Base-by-base conservation (phyloP, 2,797 vertebrate species). In the Chaenodraco wilsoni region DNA sequence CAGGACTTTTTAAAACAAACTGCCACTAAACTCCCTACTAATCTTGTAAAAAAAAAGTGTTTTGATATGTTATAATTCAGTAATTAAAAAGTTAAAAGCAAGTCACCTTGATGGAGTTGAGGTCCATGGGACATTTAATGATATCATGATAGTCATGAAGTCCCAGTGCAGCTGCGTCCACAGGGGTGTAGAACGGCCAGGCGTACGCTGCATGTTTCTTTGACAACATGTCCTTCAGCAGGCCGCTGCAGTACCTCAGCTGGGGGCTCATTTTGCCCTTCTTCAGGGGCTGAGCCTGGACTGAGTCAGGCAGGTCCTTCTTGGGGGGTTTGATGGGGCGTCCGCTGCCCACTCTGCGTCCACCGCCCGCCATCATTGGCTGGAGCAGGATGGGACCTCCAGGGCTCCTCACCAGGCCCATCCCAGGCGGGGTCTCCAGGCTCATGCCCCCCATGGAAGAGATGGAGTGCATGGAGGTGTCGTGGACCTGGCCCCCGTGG, bases 51-150 rank as follows among this genome's bases (percentile, higher is more conserved):
- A 37, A 37, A 37, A 37, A 27, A 23, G 27, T 37, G 33, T 37
- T 37, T 37, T 37, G 6, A 37, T 37, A 37, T 37, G 33, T 37
- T 37, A 9, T 7, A 37, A 37, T 37, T 37, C 33, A 37, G 33
- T 37, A 9, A 37, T 37, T 37, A 9, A 37, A 37, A 37, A 37
- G 33, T 37, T 12, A 5, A 11, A 23, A 41, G 16, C 46, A 14
- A 2, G 16, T 89, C 74, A 97, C 96, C 92, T 97, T 97, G 87
- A 97, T 96, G 57, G 95, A 96, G 93, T 95, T 96, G 86, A 97
- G 96, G 87, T 98, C 97, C 97, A 99, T 98, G 68, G 97, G 97
- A 82, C 96, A 96, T 66, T 99, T 99, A 77, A 99, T 98, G 91
- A 98, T 99, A 48, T 98, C 97, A 3, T 97, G 96, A 72, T 98